Evolutionary conservation across 2,797 vertebrate genomes (phyloP), one percentile per base, ranked within the genome.

Genomic region (Darevskia mixta): DNA sequence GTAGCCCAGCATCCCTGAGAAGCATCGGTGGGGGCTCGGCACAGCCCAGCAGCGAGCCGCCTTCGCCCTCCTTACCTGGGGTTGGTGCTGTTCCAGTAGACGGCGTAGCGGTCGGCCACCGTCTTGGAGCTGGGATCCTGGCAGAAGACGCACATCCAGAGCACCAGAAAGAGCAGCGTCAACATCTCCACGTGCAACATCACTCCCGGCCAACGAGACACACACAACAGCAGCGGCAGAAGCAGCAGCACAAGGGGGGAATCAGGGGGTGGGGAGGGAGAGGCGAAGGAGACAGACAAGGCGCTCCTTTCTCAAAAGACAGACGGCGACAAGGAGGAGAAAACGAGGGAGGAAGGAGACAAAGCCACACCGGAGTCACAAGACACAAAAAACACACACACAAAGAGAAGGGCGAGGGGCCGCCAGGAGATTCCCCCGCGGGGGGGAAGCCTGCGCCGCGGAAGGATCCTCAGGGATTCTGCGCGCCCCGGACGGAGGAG

Each of bases 21-120:
- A 38, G 79, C 38, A 23, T 1, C 15, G 82, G 9, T 9, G 61
- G 29, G 29, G 72, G 23, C 38, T 8, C 38, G 61, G 23, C 49
- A n/a, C 61, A 38, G 61, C 35, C 35, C 64, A 23, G 9, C 17
- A 20, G 71, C 18, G 3, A 38, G 66, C 49, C 90, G 80, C 90
- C 84, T 89, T 83, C 49, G 49, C 90, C 91, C 69, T 88, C 95
- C 98, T 98, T 98, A 99, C 99, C 98, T 99, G 97, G 98, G 97
- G 97, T 99, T 99, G 97, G 97, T 98, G 96, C 98, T 98, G 98
- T 99, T 99, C 99, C 99, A 99, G 97, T 98, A 99, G 96, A 99
- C 98, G 87, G 98, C 98, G 96, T 99, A 99, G 97, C 99, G 98
- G 96, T 99, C 99, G 85, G 99, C 98, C 95, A 98, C 98, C 97